Base-by-base conservation (phyloP, 2,113 vertebrate genomes). In the Rhizomys pruinosus region DNA sequence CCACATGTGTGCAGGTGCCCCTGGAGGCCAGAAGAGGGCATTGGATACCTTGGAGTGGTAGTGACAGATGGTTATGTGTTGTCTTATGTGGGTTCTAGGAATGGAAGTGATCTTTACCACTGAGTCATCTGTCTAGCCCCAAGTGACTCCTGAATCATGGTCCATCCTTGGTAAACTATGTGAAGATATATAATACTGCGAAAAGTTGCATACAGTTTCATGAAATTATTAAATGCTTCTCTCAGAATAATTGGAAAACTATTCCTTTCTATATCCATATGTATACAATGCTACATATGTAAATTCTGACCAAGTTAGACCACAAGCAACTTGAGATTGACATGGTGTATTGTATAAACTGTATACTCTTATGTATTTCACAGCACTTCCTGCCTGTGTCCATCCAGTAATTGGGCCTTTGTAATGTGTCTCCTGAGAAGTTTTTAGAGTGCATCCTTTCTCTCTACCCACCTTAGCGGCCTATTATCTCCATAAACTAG, bases 121-220 rank as follows among this genome's bases (percentile, higher is more conserved):
- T n/a, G n/a, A n/a, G n/a, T n/a, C n/a, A 11, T 52, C 20, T 47
- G 11, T 72, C 89, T 78, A 20, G 17, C 13, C 57, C 57, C 39
- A n/a, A 89, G 55, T 89, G 27, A 72, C 19, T 5, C 25, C 34
- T n/a, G 42, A 81, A 91, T 68, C 42, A 3, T 91, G 32, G 44
- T n/a, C 16, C 55, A 77, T 71, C 77, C 47, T 79, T 29, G 3
- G 47, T 44, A 64, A 81, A 82, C 63, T 52, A 81, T 68, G 12
- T 34, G 1, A 1, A 42, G 55, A 55, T 37, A 22, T 7, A 52
- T 13, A 52, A 63, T 29, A 64, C 3, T 68, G 17, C 5, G 68
- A 80, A 69, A 4, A 59, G 47, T 82, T 93, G 39, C 23, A 25
- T 91, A 74, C 77, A 57, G 39, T 86, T 84, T 91, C 86, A 85